Conservation (phyloP, 2,113 vertebrate genomes). For the Uropsilus gracilis region DNA sequence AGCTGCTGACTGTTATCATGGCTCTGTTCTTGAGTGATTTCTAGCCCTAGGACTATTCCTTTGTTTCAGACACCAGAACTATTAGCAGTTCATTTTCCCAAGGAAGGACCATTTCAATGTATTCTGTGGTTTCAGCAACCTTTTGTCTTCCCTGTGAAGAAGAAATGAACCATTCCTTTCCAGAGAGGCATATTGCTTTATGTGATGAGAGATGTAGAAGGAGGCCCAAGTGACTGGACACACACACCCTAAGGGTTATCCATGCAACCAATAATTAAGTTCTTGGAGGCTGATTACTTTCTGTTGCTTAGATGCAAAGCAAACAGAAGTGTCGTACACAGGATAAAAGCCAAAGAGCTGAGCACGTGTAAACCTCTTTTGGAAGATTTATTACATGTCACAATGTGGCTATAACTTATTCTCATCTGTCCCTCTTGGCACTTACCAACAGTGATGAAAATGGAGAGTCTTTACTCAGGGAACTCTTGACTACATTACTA, state of each 20-base stretch:
- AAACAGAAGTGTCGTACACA: conserved; percentile 73
- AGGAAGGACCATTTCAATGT: neutral
- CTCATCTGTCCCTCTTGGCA: conserved; percentile 81
- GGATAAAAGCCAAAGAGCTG: conserved; percentile 78
- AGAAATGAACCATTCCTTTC: conserved; percentile 60
- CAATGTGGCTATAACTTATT: conserved; percentile 79
- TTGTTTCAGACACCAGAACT: conserved; percentile 54
- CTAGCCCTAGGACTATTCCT: conserved; percentile 57
- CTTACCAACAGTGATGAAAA: conserved; percentile 78
- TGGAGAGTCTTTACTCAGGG: conserved; percentile 75
- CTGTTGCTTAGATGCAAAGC: conserved; percentile 80
- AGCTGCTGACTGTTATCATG: conserved; percentile 50
- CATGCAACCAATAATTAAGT: conserved; percentile 77
- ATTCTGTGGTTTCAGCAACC: conserved; percentile 60
- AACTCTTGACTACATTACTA: conserved; percentile 73
- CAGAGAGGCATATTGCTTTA: conserved; percentile 43
- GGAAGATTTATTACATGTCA: conserved; percentile 81
- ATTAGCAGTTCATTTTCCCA: conserved; percentile 61
- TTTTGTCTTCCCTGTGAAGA: conserved; percentile 68
- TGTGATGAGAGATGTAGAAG: conserved; percentile 48
- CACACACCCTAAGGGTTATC: conserved; percentile 74
- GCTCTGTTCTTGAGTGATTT: conserved; percentile 75
- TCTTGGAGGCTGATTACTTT: conserved; percentile 75
- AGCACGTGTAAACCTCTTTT: conserved; percentile 71
- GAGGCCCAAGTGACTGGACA: conserved; percentile 66